Base-by-base conservation (phyloP, 2,113 vertebrate genomes). In the Megaleporinus macrocephalus region DNA sequence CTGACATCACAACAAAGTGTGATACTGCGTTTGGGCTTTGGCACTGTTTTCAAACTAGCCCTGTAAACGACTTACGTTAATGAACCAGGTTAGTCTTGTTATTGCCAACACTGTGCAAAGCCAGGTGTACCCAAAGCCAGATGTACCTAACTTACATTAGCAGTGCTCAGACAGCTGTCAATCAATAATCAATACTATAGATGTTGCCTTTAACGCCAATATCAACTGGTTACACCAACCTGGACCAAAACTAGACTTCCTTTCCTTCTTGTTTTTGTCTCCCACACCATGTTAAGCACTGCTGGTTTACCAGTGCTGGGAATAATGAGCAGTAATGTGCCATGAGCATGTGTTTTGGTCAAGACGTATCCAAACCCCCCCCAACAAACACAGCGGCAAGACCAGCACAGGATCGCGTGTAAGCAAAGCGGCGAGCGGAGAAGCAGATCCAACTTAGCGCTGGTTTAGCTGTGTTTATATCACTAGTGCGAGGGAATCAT, bases 401-500 rank as follows among this genome's bases (percentile, higher is more conserved):
- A 66, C 9, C 47, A n/a, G 36, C 12, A 22, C 29, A 57, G 29
- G 66, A 57, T 73, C 62, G 53, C 20, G 29, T 44, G 76, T 70
- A 80, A 83, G 76, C n/a, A 44, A 30, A 51, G 80, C 57, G 4
- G 33, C 16, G 72, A 61, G n/a, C 44, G 27, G 33, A 44, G 44
- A 75, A 6, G 51, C 22, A 44, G 33, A 68, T 74, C 72, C 73
- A 78, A 24, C 53, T 18, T 68, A 71, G 77, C 41, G 6, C 30
- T 29, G 70, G 74, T 84, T 81, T 47, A 76, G 33, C 44, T 12
- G 72, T 62, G 41, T 83, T 83, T 82, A 79, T 73, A 70, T 86
- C 70, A 75, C 75, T 83, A 79, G 69, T 68, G 61, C 75, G 70
- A 83, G 51, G n/a, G 71, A 82, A 88, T 57, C 44, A 73, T 77